These are phyloP conservation scores for Allacma fusca DNA, from an alignment of 2,888 invertebrate species.

Conservation along the genomic window DNA sequence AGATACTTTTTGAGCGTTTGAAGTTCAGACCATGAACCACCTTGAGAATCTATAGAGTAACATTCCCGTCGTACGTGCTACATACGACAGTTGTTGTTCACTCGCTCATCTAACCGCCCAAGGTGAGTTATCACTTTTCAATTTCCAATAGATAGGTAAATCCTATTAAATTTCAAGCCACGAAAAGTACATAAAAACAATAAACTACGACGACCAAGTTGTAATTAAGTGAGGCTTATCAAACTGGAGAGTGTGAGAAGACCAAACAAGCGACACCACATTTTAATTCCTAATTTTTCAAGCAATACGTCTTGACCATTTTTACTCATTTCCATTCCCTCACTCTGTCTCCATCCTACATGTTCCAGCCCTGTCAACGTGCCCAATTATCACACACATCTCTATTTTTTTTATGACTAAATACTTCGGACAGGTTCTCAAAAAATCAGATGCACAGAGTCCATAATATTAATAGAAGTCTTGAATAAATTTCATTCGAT, in stretches of 20 bases:
- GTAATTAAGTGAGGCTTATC: constrained; percentile 26
- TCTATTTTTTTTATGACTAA: too few relatives aligned
- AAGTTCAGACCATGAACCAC: neutral
- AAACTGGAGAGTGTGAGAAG: constrained; percentile 20
- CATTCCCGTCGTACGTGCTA: neutral
- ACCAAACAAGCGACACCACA: constrained; percentile 29
- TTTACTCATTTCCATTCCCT: neutral
- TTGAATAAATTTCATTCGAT: too few relatives aligned
- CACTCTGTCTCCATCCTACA: neutral
- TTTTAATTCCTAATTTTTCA: constrained; percentile 17
- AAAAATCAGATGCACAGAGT: too few relatives aligned
- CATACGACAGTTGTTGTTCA: neutral
- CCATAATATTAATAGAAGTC: too few relatives aligned
- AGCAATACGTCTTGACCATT: neutral
- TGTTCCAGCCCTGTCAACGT: too few relatives aligned
- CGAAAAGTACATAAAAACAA: constrained; percentile 38
- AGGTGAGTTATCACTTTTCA: constrained; percentile 19
- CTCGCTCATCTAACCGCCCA: constrained; percentile 3
- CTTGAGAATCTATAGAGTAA: neutral
- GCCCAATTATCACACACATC: too few relatives aligned
- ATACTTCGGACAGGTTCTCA: too few relatives aligned
- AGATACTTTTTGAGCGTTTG: neutral
- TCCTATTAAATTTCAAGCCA: constrained; percentile 35
- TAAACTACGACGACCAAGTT: constrained; percentile 23
- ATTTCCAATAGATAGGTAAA: constrained; percentile 29